Evolutionary conservation across 1,140 invertebrate species (phyloP), one percentile per base, ranked within the genome.

Genomic region (Drosophila tsacasi): DNA sequence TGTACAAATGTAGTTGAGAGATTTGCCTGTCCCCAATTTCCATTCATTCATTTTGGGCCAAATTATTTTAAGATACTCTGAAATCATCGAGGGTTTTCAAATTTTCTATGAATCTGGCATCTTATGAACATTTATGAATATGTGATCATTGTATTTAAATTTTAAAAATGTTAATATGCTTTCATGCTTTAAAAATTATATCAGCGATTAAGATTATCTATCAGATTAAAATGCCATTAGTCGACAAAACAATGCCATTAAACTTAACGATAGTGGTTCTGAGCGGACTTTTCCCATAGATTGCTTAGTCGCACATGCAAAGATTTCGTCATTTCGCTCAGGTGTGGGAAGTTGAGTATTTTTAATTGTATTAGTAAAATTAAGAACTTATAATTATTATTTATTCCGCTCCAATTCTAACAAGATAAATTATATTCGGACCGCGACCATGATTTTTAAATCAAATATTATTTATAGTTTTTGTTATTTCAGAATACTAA

Each of bases 41-140:
- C 76, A 52, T 40, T 47, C 63, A 78, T 76, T 55, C 54, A 55
- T 39, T 55, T 79, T 87, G 39, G 79, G 44, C 50, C 65, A 58
- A 46, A 67, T 52, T 61, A 57, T 57, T 65, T 61, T 21, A 15
- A 35, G 27, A 78, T 66, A 76, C 72, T 27, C 69, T 76, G 5
- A 46, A 10, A 32, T 10, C 7, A 8, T 1, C 15, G n/a, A 59
- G 27, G 19, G 67, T 15, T n/a, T 13, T 25, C 1, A 9, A 3
- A 21, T 10, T 58, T 17, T 13, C 10, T 7, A 44, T 3, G 0
- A 21, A 2, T 35, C 12, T 35, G 19, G 12, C 12, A 32, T n/a
- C 8, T 6, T 7, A 15, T 9, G 2, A 27, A 27, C 19, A 12
- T 7, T 12, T 6, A 5, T 32, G 3, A 17, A n/a, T n/a, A 17